A percentile compares a stretch with the other conserved stretches of the same genome.
Evolutionary conservation across 2,888 invertebrate genomes (phyloP).

Genomic region (Parnassius glacialis): DNA sequence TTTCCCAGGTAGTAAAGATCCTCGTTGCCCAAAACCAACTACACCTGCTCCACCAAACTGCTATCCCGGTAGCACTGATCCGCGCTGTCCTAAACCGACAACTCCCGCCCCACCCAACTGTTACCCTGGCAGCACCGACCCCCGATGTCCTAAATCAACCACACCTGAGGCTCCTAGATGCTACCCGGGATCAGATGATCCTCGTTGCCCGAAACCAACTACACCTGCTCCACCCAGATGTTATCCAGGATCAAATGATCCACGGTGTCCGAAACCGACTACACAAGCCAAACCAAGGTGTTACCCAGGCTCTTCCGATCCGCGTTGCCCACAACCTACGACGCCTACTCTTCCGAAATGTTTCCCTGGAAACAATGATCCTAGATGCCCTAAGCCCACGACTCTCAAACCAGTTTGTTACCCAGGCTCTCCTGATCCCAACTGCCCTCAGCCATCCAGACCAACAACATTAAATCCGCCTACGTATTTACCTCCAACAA

Average conservation of each 20-base stretch:
- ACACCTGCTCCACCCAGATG: constrained; percentile 37
- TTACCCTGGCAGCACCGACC: constrained; percentile 34
- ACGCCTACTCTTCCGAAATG: constrained; percentile 33
- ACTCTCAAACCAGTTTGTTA: too few relatives aligned
- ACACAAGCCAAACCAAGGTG: constrained; percentile 37
- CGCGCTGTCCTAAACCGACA: constrained; percentile 40
- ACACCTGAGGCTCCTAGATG: constrained; percentile 35
- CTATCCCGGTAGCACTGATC: constrained; percentile 15
- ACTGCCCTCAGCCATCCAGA: too few relatives aligned
- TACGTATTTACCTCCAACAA: too few relatives aligned
- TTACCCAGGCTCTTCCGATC: constrained; percentile 38
- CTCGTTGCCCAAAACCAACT: constrained; percentile 45
- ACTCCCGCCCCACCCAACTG: constrained; percentile 33
- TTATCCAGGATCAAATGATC: constrained; percentile 44
- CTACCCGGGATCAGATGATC: constrained; percentile 37
- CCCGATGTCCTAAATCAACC: constrained; percentile 39
- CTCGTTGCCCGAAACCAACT: constrained; percentile 45
- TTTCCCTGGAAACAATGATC: constrained; percentile 31
- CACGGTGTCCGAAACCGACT: constrained; percentile 41
- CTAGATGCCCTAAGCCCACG: constrained; percentile 45
- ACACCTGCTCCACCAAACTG: constrained; percentile 31
- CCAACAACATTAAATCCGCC: too few relatives aligned
- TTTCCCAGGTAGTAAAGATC: constrained; percentile 49
- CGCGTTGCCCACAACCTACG: constrained; percentile 38
- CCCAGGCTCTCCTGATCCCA: too few relatives aligned